Evolutionary conservation across 2,888 invertebrate genomes (phyloP).

Genomic region (Helleia helle): DNA sequence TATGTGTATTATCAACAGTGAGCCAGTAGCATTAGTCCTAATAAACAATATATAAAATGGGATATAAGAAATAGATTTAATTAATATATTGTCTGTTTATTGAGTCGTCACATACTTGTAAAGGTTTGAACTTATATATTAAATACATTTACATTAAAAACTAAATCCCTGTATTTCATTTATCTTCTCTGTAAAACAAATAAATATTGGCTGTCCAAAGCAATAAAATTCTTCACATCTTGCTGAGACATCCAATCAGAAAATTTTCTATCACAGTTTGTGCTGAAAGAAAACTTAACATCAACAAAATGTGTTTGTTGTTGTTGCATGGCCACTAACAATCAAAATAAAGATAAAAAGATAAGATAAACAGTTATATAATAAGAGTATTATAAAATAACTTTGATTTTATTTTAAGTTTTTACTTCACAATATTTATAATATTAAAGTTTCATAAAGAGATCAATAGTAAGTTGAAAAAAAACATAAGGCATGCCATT

Average conservation of each 20-base stretch:
- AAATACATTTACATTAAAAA: constrained; percentile 65
- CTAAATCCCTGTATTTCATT: constrained; percentile 72
- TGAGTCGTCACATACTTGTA: constrained; percentile 56
- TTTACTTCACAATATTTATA: too few relatives aligned
- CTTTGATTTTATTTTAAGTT: too few relatives aligned
- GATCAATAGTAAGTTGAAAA: too few relatives aligned
- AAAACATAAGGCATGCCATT: too few relatives aligned
- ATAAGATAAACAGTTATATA: too few relatives aligned
- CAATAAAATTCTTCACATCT: constrained; percentile 59
- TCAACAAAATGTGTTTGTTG: too few relatives aligned
- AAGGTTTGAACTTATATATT: constrained; percentile 60
- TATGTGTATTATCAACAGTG: constrained; percentile 3
- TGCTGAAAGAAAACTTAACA: constrained; percentile 74
- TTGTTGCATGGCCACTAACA: too few relatives aligned
- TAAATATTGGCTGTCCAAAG: constrained; percentile 52
- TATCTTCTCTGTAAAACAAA: constrained; percentile 60
- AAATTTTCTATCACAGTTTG: constrained; percentile 86
- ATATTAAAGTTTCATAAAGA: too few relatives aligned
- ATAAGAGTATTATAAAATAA: too few relatives aligned
- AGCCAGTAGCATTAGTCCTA: constrained; percentile 4
- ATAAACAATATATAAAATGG: constrained; percentile 13
- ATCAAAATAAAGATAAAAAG: too few relatives aligned
- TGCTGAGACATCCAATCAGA: constrained; percentile 74
- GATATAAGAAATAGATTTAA: constrained; percentile 25
- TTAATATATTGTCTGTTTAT: constrained; percentile 63